Evolutionary conservation across 2,797 vertebrate species (phyloP).

Genomic region (Craterocephalus amniculus): DNA sequence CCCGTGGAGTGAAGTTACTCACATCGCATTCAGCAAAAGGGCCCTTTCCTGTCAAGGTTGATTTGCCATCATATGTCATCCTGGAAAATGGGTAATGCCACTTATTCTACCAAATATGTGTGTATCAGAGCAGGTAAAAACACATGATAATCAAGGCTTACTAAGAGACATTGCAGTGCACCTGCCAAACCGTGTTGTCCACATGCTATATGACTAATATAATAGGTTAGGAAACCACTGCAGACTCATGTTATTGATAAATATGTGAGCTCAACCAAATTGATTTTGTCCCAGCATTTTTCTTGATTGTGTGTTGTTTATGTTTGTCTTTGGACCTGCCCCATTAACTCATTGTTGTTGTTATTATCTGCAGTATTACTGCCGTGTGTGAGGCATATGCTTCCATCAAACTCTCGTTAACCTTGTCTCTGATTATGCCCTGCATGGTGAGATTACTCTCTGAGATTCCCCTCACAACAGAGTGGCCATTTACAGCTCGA

Average conservation of each 20-base stretch:
- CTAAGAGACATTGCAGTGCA: conserved; percentile 36
- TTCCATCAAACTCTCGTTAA: conserved; percentile 84
- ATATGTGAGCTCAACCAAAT: conserved; percentile 54
- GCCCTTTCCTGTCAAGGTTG: conserved; percentile 65
- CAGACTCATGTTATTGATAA: conserved; percentile 44
- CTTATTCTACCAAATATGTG: conserved; percentile 66
- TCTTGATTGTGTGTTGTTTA: conserved; percentile 75
- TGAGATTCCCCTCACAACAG: conserved; percentile 65
- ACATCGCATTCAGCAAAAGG: conserved; percentile 68
- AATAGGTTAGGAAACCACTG: conserved; percentile 28
- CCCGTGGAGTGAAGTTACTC: conserved; percentile 72
- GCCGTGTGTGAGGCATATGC: conserved; percentile 75
- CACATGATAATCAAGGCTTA: conserved; percentile 36
- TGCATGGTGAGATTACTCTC: conserved; percentile 70
- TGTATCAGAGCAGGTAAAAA: conserved; percentile 55
- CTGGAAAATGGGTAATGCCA: conserved; percentile 48
- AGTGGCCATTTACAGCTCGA: conserved; percentile 72
- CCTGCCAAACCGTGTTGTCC: conserved; percentile 25
- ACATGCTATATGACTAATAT: conserved; percentile 23
- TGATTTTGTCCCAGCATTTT: conserved; percentile 63
- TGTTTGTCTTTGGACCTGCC: conserved; percentile 73
- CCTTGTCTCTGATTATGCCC: conserved; percentile 82
- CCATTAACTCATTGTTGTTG: conserved; percentile 74
- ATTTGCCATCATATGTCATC: conserved; percentile 69
- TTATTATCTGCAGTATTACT: conserved; percentile 67